Evolutionary conservation across 2,888 invertebrate genomes (phyloP).

Genomic region (Graphium colonna): DNA sequence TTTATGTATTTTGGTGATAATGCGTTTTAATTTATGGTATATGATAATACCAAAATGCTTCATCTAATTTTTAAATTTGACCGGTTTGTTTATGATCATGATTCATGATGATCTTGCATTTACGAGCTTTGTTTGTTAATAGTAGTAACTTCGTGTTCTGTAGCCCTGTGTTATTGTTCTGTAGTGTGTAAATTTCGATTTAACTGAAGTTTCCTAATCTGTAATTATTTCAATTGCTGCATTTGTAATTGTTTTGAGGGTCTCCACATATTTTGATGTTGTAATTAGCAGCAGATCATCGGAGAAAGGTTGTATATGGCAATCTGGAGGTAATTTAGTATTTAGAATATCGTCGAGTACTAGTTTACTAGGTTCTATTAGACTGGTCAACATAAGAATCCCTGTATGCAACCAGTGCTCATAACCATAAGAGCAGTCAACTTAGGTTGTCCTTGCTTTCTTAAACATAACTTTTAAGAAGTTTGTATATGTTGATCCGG

Average conservation of each 20-base stretch:
- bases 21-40: no score
- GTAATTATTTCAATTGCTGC: no score
- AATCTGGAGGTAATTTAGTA: neutral
- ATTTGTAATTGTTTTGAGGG: no score
- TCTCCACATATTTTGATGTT: neutral
- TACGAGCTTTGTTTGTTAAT: neutral
- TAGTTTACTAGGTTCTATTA: neutral
- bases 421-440: neutral
- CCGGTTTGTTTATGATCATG: neutral
- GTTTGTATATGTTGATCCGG: conserved; percentile 9
- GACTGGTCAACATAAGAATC: neutral
- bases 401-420: neutral
- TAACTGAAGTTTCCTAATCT: neutral
- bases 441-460: conserved; percentile 14
- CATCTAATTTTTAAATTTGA: no score
- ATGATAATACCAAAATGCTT: no score
- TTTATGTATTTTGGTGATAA: no score
- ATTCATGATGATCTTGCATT: neutral
- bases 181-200: neutral
- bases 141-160: neutral
- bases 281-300: no score
- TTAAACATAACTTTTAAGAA: neutral
- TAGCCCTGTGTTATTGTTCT: no score
- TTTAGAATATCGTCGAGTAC: neutral
- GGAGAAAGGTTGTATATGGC: neutral